Base-by-base conservation (phyloP, 2,888 invertebrate genomes). In the Chromoteleia sp. region DNA sequence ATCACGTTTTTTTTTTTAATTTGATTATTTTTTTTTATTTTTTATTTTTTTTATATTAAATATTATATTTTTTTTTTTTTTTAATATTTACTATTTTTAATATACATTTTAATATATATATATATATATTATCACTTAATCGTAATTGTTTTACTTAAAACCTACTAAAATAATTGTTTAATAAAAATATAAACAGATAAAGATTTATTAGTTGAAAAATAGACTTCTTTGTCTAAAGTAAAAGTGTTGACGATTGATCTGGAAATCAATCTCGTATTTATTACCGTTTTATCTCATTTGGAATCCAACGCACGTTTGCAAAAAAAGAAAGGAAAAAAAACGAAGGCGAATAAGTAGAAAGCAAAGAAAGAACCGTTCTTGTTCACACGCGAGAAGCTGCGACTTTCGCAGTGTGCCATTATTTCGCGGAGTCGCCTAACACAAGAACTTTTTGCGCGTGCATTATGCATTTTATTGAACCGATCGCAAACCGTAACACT, bases 231-330 rank as follows among this genome's bases (percentile, higher is more conserved):
- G 45, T 19, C 30, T n/a, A 14, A 14, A 65, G 81, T 73, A 70
- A 81, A 78, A 81, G 81, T 77, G 77, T 75, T 84, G 81, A 83
- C 81, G 71, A 81, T 68, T 70, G 76, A 29, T 29, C 50, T 84
- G 83, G 83, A 79, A 82, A 85, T 83, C 83, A 84, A 84, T 84
- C 83, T 81, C 68, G 63, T 79, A n/a, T 82, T 81, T 81, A 83
- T 82, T 80, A 25, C 25, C 25, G 7, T 84, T 84, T 83, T 84
- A 85, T 84, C 84, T 78, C 82, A 76, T 81, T 79, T 68, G 56
- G 50, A 41, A 52, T 65, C 45, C 54, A 56, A 65, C 68, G 73
- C 84, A 84, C 83, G 73, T 79, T 63, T 36, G 39, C 12, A 50
- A 50, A 52, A 73, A 74, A 45, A n/a, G 43, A 25, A 12, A 29